Evolutionary conservation across 2,888 invertebrate species (phyloP).

Genomic region (Drosophila recens): DNA sequence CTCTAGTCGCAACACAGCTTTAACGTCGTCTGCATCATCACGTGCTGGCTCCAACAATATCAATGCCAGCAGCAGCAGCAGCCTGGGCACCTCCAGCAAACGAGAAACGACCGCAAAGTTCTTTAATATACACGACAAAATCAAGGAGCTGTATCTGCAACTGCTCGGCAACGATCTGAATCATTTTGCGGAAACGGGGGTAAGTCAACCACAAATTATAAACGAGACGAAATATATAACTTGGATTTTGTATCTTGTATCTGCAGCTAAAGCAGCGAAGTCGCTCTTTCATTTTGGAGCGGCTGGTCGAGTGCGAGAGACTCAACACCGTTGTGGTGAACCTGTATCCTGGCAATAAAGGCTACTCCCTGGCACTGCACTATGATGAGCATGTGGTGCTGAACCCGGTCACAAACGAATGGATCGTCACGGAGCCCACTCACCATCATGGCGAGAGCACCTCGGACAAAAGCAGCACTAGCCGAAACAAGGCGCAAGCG

Average conservation of each 20-base stretch:
- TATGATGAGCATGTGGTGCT: constrained; percentile 84
- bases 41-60: constrained; percentile 53
- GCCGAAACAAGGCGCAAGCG: constrained; percentile 53
- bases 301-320: constrained; percentile 93
- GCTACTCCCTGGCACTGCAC: constrained; percentile 89
- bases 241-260: neutral
- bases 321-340: constrained; percentile 96
- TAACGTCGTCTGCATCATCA: constrained; percentile 64
- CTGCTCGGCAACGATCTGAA: constrained; percentile 84
- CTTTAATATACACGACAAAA: constrained; percentile 84
- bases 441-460: constrained; percentile 28
- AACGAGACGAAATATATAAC: neutral
- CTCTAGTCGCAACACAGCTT: constrained; percentile 73
- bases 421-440: constrained; percentile 63
- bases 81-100: constrained; percentile 34
- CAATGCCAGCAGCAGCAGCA: constrained; percentile 57
- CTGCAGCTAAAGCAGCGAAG: constrained; percentile 84
- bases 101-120: constrained; percentile 71
- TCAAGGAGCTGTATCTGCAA: constrained; percentile 84
- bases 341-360: constrained; percentile 96
- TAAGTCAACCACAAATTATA: constrained; percentile 57
- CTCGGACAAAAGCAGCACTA: constrained; percentile 32
- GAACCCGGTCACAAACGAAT: constrained; percentile 67
- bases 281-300: constrained; percentile 91
- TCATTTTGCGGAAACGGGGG: constrained; percentile 83